Conservation (phyloP, 2,888 invertebrate genomes). For the Dicroscelio sp. region DNA sequence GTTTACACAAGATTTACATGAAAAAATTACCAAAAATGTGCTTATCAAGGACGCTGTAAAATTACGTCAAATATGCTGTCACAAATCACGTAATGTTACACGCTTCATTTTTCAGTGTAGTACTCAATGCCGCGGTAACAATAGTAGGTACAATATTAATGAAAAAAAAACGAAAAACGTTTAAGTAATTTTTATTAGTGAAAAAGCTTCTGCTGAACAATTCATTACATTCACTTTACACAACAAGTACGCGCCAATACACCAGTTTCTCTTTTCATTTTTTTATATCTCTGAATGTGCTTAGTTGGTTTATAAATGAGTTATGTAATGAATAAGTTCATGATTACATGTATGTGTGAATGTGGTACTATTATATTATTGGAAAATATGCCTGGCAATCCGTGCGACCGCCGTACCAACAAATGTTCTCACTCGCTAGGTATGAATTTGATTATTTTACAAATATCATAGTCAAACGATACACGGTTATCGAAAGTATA, state of each 20-base stretch:
- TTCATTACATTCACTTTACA: slow-evolving; percentile 90
- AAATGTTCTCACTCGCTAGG: slow-evolving; percentile 49
- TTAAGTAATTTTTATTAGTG: slow-evolving; percentile 90
- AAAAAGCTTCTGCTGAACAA: slow-evolving; percentile 90
- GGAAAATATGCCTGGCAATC: slow-evolving; percentile 67
- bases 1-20: too few relatives aligned
- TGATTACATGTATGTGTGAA: slow-evolving; percentile 51
- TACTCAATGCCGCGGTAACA: too few relatives aligned
- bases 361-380: slow-evolving; percentile 69
- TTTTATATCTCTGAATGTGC: slow-evolving; percentile 65
- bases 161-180: slow-evolving; percentile 75
- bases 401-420: slow-evolving; percentile 16
- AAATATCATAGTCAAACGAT: slow-evolving; percentile 5
- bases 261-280: slow-evolving; percentile 79
- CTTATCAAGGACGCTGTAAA: too few relatives aligned
- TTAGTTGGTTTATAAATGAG: slow-evolving; percentile 68
- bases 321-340: slow-evolving; percentile 46
- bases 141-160: background rate
- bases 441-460: slow-evolving; percentile 44
- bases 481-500: too few relatives aligned
- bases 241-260: slow-evolving; percentile 85
- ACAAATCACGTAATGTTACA: too few relatives aligned
- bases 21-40: too few relatives aligned
- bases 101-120: too few relatives aligned
- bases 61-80: too few relatives aligned